A percentile compares a stretch with the other conserved stretches of the same genome.
These are phyloP conservation scores for Rallus crepitans DNA, from an alignment of 2,797 vertebrate genomes.

Conservation along the genomic window DNA sequence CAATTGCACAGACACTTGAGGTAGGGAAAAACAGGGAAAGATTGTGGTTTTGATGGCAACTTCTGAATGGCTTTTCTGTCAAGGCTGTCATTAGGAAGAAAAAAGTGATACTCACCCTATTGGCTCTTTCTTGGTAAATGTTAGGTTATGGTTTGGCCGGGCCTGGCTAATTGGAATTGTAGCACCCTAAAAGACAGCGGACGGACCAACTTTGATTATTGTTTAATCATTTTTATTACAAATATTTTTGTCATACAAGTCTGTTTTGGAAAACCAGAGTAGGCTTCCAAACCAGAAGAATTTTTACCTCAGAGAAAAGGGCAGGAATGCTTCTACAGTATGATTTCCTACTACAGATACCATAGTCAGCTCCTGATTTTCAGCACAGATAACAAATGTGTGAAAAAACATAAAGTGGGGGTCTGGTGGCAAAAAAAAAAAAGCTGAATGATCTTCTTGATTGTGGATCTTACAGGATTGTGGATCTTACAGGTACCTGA, in stretches of 20 bases:
- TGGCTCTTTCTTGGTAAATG: slow-evolving; percentile 95
- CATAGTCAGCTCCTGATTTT: neutral
- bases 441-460: neutral
- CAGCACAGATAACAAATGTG: neutral
- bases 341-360: neutral
- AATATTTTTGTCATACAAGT: neutral
- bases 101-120: slow-evolving; percentile 85
- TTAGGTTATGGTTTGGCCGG: slow-evolving; percentile 93
- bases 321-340: neutral
- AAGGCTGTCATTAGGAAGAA: neutral
- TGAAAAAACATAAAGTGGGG: neutral
- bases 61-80: neutral
- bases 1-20: slow-evolving; percentile 92
- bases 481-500: neutral
- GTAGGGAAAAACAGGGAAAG: neutral
- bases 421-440: neutral
- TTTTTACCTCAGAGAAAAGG: neutral
- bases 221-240: neutral
- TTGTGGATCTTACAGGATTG: neutral
- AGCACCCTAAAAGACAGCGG: slow-evolving; percentile 84
- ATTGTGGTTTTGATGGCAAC: neutral
- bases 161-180: slow-evolving; percentile 99
- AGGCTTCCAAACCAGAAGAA: neutral
- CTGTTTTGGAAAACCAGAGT: neutral
- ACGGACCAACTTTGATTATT: neutral